These are phyloP conservation scores for Uloborus plumipes DNA, from an alignment of 2,888 invertebrate genomes.

Conservation along the genomic window DNA sequence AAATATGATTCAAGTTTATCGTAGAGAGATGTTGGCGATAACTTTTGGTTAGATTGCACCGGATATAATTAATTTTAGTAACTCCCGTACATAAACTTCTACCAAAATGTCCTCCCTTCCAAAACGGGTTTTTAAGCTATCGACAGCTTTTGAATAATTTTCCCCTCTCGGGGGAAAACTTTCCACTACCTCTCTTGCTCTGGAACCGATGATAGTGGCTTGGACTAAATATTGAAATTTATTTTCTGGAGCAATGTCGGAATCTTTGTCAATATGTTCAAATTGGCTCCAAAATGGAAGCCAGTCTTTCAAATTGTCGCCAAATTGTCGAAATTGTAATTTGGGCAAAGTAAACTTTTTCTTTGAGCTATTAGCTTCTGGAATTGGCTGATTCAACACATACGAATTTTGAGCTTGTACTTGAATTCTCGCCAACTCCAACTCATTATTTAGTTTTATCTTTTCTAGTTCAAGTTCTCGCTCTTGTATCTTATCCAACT, in stretches of 20 bases:
- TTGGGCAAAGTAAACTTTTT: constrained; percentile 7
- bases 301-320: constrained; percentile 67
- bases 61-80: constrained; percentile 67
- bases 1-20: constrained; percentile 24
- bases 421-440: constrained; percentile 2
- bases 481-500: too few species aligned
- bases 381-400: neutral
- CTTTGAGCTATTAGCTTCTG: neutral
- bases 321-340: constrained; percentile 67
- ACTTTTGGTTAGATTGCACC: constrained; percentile 5
- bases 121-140: constrained; percentile 51
- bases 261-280: constrained; percentile 67
- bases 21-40: constrained; percentile 2
- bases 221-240: constrained; percentile 67
- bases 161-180: constrained; percentile 60
- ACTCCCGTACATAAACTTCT: constrained; percentile 68
- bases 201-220: constrained; percentile 60
- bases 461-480: too few species aligned
- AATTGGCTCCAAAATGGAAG: constrained; percentile 68
- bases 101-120: constrained; percentile 67
- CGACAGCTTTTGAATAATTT: constrained; percentile 68
- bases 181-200: constrained; percentile 67
- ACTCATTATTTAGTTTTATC: neutral
- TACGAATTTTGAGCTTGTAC: neutral
- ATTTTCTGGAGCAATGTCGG: constrained; percentile 24